phyloP scores from a whole-genome alignment of 2,888 invertebrate species.

The Venusia cambrica region DNA sequence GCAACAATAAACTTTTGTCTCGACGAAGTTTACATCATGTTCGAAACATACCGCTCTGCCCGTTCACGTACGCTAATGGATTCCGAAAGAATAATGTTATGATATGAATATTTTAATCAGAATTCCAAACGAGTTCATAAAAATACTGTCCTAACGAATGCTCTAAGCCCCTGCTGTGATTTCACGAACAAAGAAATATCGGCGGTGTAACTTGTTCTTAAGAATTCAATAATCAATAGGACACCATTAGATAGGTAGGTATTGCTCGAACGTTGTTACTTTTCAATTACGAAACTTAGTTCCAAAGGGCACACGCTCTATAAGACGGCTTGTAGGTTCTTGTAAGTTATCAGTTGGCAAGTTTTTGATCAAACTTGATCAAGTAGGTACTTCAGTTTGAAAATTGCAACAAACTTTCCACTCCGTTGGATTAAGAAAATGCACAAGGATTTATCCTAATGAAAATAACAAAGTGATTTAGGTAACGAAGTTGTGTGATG shows the following conservation, averaged over 20 bases:
- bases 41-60: slow-evolving; percentile 32
- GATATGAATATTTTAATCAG: slow-evolving; percentile 71
- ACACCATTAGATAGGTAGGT: slow-evolving; percentile 30
- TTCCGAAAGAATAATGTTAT: slow-evolving; percentile 62
- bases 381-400: slow-evolving; percentile 40
- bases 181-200: slow-evolving; percentile 72
- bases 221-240: slow-evolving; percentile 48
- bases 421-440: slow-evolving; percentile 39
- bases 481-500: slow-evolving; percentile 8
- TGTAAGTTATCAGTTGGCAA: slow-evolving; percentile 35
- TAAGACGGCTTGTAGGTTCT: slow-evolving; percentile 19
- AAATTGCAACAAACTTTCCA: slow-evolving; percentile 45
- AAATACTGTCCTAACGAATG: slow-evolving; percentile 72
- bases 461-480: slow-evolving; percentile 27
- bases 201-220: slow-evolving; percentile 50
- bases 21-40: no score
- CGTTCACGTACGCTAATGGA: slow-evolving; percentile 46
- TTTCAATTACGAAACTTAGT: slow-evolving; percentile 25
- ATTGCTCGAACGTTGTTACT: slow-evolving; percentile 29
- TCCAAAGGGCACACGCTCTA: slow-evolving; percentile 17
- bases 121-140: slow-evolving; percentile 73
- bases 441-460: slow-evolving; percentile 37
- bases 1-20: slow-evolving; percentile 42
- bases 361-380: slow-evolving; percentile 42
- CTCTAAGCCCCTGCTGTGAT: slow-evolving; percentile 64